phyloP scores from a whole-genome alignment of 1,140 invertebrate genomes.

The Pachypeltis micranthus region DNA sequence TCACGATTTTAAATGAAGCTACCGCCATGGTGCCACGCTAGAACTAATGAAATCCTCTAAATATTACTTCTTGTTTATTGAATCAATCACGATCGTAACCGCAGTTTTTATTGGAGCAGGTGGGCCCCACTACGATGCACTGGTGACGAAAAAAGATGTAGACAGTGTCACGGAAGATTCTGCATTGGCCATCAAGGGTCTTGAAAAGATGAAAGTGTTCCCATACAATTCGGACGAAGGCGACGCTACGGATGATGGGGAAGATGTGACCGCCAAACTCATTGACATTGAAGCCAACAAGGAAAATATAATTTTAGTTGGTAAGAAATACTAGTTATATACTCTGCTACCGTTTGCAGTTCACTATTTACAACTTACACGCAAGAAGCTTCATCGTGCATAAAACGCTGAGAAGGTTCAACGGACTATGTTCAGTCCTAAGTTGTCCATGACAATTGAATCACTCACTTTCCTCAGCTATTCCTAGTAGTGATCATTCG shows the following conservation, averaged over 20 bases:
- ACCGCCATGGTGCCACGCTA: no score
- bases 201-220: not conserved
- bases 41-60: no score
- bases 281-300: slow-evolving; percentile 4
- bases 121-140: not conserved
- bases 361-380: no score
- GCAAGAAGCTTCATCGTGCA: no score
- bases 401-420: no score
- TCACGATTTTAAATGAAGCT: no score
- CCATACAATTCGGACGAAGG: not conserved
- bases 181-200: not conserved
- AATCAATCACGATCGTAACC: not conserved
- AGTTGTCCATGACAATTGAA: no score
- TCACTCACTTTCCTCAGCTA: no score
- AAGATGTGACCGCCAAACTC: not conserved
- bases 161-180: not conserved
- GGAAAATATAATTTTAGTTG: slow-evolving; percentile 10
- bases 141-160: not conserved
- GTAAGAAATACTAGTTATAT: not conserved
- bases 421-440: no score
- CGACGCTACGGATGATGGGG: not conserved
- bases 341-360: not conserved
- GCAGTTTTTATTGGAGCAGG: not conserved
- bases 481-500: no score
- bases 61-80: no score